phyloP scores from a whole-genome alignment of 2,888 invertebrate genomes.

The Coleophora deauratella region DNA sequence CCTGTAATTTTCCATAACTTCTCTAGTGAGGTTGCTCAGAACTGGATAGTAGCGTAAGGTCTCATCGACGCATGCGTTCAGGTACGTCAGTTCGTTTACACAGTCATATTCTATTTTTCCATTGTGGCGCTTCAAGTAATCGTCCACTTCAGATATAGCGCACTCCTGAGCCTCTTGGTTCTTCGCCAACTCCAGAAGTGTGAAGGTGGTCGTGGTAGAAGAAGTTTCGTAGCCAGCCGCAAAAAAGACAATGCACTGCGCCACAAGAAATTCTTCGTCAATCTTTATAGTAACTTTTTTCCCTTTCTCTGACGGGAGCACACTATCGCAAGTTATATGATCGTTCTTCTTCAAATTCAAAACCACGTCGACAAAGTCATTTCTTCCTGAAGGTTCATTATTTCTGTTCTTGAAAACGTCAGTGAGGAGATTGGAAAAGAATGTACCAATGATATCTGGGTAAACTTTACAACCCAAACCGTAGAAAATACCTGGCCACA shows the following conservation, averaged over 20 bases:
- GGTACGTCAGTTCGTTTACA: constrained; percentile 30
- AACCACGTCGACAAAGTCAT: constrained; percentile 22
- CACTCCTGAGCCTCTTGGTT: constrained; percentile 26
- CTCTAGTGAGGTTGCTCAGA: constrained; percentile 34
- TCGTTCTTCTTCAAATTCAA: constrained; percentile 18
- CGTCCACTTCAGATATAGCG: constrained; percentile 23
- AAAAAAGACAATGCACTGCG: constrained; percentile 69
- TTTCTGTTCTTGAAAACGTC: constrained; percentile 15
- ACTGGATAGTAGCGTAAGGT: constrained; percentile 42
- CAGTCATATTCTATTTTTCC: constrained; percentile 29
- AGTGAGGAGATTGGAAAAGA: constrained; percentile 17
- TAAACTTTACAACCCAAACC: constrained; percentile 22
- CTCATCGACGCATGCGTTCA: constrained; percentile 38
- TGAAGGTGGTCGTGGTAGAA: constrained; percentile 28
- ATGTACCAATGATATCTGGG: constrained; percentile 20
- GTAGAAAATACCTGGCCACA: constrained; percentile 33
- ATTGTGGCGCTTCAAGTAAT: constrained; percentile 17
- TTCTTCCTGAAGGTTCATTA: constrained; percentile 13
- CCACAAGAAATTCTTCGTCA: constrained; percentile 53
- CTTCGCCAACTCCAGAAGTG: constrained; percentile 39
- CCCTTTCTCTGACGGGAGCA: constrained; percentile 13
- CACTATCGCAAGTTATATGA: constrained; percentile 26
- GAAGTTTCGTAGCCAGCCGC: constrained; percentile 45
- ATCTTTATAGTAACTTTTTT: constrained; percentile 27
- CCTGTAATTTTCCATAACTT: constrained; percentile 39